A percentile compares a stretch with the other conserved stretches of the same genome.
Evolutionary conservation across 2,113 vertebrate genomes (phyloP).

Genomic region (Grammomys dolichurus): DNA sequence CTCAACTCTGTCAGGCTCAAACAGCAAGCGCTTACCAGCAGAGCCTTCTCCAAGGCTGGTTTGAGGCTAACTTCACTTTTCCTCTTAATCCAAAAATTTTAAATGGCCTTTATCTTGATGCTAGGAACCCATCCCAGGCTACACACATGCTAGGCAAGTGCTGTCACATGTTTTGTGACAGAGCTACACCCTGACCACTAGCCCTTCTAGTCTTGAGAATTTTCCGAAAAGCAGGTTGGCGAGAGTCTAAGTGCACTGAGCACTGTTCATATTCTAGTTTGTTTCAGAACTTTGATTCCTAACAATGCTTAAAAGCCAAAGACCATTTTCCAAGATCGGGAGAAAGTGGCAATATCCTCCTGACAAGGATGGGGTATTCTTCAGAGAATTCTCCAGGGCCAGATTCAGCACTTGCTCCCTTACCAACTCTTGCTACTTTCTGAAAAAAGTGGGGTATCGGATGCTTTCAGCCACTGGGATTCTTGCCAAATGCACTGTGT

Average conservation of each 20-base stretch:
- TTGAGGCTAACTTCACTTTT: neutral
- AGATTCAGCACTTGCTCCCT: neutral
- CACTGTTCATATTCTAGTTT: neutral
- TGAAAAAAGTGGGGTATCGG: neutral
- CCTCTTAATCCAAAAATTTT: neutral
- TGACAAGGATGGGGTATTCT: neutral
- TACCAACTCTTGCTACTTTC: neutral
- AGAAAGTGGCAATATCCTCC: neutral
- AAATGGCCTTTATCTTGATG: neutral
- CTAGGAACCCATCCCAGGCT: neutral
- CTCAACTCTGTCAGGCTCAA: neutral
- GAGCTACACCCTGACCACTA: too few relatives aligned
- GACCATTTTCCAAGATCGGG: neutral
- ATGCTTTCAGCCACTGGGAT: neutral
- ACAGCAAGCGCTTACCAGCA: neutral
- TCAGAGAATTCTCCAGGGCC: constrained; percentile 19
- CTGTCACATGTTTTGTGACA: neutral
- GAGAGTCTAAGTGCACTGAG: neutral
- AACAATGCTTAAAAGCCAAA: neutral
- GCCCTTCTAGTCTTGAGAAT: neutral
- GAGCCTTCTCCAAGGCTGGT: neutral
- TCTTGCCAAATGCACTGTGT: neutral
- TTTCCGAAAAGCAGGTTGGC: neutral
- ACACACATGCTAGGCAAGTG: neutral
- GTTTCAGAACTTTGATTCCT: constrained; percentile 17